Evolutionary conservation across 2,797 vertebrate genomes (phyloP).

Genomic region (Pelobates cultripes): DNA sequence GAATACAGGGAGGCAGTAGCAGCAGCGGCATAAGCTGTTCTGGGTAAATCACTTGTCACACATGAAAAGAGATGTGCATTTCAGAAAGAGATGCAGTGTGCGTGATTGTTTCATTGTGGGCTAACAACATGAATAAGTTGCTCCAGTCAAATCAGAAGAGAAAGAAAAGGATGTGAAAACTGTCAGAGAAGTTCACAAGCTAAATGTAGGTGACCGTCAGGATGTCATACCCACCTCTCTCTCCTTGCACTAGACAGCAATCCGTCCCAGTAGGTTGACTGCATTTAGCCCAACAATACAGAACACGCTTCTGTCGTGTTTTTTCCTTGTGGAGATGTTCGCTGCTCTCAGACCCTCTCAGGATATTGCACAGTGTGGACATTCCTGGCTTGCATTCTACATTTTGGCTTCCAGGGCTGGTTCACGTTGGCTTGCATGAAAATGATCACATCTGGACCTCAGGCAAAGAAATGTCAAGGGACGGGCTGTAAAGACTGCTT

Average conservation of each 20-base stretch:
- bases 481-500: conserved; percentile 16
- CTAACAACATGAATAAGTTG: conserved; percentile 34
- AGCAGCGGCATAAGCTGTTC: conserved; percentile 28
- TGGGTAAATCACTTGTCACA: conserved; percentile 50
- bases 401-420: conserved; percentile 37
- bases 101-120: conserved; percentile 19
- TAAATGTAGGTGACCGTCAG: conserved; percentile 9
- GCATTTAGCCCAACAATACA: background rate
- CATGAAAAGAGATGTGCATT: conserved; percentile 45
- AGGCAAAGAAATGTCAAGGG: conserved; percentile 21
- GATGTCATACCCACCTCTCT: conserved; percentile 44
- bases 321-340: conserved; percentile 14
- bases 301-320: conserved; percentile 4
- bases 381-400: conserved; percentile 42
- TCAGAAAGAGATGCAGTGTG: conserved; percentile 5
- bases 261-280: conserved; percentile 22
- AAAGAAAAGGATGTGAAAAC: conserved; percentile 16
- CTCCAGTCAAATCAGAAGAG: conserved; percentile 31
- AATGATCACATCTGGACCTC: conserved; percentile 20
- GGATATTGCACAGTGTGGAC: conserved; percentile 40
- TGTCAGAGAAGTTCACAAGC: conserved; percentile 38
- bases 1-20: conserved; percentile 30
- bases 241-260: conserved; percentile 24
- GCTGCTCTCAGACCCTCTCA: conserved; percentile 34
- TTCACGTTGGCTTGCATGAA: conserved; percentile 16